Evolutionary conservation across 2,797 vertebrate genomes (phyloP).

Genomic region (Macropodus opercularis): DNA sequence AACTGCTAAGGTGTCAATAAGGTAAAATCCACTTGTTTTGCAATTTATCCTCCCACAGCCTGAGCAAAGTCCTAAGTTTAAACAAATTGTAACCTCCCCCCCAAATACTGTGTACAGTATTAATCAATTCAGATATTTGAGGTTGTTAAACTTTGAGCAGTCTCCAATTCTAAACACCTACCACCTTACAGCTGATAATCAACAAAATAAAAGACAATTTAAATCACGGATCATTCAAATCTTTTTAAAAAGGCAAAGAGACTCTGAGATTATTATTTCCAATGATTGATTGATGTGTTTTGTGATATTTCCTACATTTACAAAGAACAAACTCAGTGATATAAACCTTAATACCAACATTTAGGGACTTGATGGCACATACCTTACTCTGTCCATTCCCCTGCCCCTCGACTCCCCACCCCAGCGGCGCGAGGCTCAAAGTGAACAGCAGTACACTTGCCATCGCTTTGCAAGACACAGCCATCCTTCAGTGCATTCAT

Average conservation of each 20-base stretch:
- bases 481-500: slow-evolving; percentile 61
- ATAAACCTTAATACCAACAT: background rate
- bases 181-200: no score
- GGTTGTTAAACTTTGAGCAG: background rate
- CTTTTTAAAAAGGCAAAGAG: background rate
- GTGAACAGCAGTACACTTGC: slow-evolving; percentile 59
- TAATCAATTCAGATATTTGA: background rate
- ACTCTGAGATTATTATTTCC: background rate
- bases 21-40: background rate
- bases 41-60: slow-evolving; percentile 29
- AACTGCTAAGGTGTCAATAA: no score
- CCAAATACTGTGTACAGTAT: background rate
- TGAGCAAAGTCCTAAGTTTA: slow-evolving; percentile 62
- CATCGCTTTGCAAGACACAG: slow-evolving; percentile 40
- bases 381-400: slow-evolving; percentile 59
- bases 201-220: no score
- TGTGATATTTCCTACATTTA: background rate
- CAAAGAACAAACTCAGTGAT: background rate
- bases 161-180: background rate
- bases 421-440: slow-evolving; percentile 46
- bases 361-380: slow-evolving; percentile 23
- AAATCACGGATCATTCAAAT: background rate
- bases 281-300: no score
- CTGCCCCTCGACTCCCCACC: slow-evolving; percentile 40
- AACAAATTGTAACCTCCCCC: slow-evolving; percentile 12